Conservation (phyloP, 2,113 vertebrate species). For the Mesitornis unicolor region DNA sequence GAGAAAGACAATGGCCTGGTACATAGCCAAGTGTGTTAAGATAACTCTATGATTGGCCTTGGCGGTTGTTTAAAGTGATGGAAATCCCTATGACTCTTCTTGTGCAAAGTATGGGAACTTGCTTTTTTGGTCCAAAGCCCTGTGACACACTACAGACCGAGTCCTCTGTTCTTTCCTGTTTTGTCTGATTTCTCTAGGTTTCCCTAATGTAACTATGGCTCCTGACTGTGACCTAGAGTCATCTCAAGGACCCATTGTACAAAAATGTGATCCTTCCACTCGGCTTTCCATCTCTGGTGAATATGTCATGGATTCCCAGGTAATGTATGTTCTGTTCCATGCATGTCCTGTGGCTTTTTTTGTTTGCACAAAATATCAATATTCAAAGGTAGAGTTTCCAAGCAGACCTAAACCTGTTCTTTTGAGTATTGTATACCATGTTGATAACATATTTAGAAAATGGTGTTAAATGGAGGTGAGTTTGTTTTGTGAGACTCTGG, state of each 20-base stretch:
- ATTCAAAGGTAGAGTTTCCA: neutral
- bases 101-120: neutral
- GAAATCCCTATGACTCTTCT: neutral
- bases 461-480: neutral
- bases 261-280: slow-evolving; percentile 76
- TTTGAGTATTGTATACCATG: neutral
- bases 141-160: neutral
- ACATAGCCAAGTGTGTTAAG: neutral
- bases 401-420: neutral
- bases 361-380: neutral
- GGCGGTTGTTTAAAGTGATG: neutral
- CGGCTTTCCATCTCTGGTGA: slow-evolving; percentile 79
- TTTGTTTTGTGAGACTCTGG: neutral
- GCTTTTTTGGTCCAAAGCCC: neutral
- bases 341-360: neutral
- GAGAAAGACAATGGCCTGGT: neutral
- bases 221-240: slow-evolving; percentile 77
- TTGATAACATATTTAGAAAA: neutral
- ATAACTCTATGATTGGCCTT: neutral
- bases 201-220: slow-evolving; percentile 89
- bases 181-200: slow-evolving; percentile 74
- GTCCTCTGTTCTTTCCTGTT: neutral
- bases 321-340: slow-evolving; percentile 30
- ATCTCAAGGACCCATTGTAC: slow-evolving; percentile 70
- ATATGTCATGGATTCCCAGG: slow-evolving; percentile 82